These are phyloP conservation scores for Cryptops parisi DNA, from an alignment of 2,888 invertebrate species.

Conservation along the genomic window DNA sequence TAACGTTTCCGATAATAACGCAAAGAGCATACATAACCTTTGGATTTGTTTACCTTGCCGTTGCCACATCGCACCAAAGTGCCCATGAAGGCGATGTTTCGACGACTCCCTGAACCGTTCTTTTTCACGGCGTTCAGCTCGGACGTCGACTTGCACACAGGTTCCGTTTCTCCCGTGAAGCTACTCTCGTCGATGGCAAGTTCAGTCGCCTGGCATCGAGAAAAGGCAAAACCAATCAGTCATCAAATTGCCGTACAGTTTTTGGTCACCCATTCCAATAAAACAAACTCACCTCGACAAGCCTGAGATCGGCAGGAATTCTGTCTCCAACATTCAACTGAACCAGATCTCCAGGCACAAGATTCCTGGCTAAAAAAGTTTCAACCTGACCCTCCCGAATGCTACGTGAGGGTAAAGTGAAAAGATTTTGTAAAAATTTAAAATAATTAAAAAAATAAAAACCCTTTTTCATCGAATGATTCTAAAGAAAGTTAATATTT, in stretches of 20 bases:
- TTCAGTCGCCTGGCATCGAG: constrained; percentile 50
- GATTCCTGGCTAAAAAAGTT: constrained; percentile 79
- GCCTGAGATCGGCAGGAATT: constrained; percentile 88
- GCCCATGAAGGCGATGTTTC: constrained; percentile 94
- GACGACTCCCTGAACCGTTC: constrained; percentile 27
- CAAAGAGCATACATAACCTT: constrained; percentile 8
- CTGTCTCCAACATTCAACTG: constrained; percentile 85
- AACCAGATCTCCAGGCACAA: constrained; percentile 95
- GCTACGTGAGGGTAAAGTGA: constrained; percentile 37
- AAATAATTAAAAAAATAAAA: constrained; percentile 3
- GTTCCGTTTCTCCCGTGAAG: constrained; percentile 97
- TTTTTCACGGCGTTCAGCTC: constrained; percentile 52
- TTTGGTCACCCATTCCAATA: neutral
- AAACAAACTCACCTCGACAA: constrained; percentile 70
- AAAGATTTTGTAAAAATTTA: neutral
- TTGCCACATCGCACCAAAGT: constrained; percentile 90
- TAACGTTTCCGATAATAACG: constrained; percentile 10
- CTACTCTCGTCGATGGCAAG: constrained; percentile 94
- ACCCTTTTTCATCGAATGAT: no score
- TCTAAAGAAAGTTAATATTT: constrained; percentile 9
- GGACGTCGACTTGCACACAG: constrained; percentile 59
- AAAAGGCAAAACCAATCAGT: neutral
- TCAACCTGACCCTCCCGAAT: constrained; percentile 73
- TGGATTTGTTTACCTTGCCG: constrained; percentile 67
- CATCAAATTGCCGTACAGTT: neutral